phyloP scores from a whole-genome alignment of 2,797 vertebrate genomes.

The Pampus argenteus region DNA sequence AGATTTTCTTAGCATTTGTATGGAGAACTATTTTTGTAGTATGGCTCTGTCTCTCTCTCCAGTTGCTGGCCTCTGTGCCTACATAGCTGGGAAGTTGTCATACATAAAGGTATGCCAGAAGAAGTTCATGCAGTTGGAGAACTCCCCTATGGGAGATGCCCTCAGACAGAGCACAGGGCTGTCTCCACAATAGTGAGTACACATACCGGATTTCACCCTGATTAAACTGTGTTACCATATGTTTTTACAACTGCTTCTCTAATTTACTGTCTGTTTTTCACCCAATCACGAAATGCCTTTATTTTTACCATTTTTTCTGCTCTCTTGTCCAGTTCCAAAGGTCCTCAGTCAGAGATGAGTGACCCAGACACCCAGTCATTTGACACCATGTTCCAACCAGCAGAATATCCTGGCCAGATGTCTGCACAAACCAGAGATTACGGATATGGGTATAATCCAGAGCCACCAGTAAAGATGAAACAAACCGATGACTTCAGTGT shows the following conservation, averaged over 20 bases:
- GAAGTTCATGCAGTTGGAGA: constrained; percentile 91
- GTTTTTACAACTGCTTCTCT: background rate
- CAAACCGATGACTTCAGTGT: constrained; percentile 51
- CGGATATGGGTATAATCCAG: constrained; percentile 48
- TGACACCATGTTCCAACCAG: constrained; percentile 63
- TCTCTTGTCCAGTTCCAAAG: constrained; percentile 38
- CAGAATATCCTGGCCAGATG: constrained; percentile 35
- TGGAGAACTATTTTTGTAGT: background rate
- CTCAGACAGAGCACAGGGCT: constrained; percentile 83
- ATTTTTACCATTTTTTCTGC: background rate
- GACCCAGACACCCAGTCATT: constrained; percentile 64
- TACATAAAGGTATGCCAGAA: constrained; percentile 91
- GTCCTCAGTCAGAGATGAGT: constrained; percentile 67
- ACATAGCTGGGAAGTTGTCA: constrained; percentile 91
- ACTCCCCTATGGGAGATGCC: constrained; percentile 91
- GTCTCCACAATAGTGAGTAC: constrained; percentile 82
- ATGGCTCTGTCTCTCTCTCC: constrained; percentile 42
- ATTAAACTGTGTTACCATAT: background rate
- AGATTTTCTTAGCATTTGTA: background rate
- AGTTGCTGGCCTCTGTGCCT: constrained; percentile 84
- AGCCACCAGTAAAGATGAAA: constrained; percentile 17
- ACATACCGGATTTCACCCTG: background rate
- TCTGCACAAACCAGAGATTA: constrained; percentile 26
- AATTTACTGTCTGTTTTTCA: background rate
- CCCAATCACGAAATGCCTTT: background rate